Conservation (phyloP, 2,888 invertebrate species). For the Sympetrum striolatum region DNA sequence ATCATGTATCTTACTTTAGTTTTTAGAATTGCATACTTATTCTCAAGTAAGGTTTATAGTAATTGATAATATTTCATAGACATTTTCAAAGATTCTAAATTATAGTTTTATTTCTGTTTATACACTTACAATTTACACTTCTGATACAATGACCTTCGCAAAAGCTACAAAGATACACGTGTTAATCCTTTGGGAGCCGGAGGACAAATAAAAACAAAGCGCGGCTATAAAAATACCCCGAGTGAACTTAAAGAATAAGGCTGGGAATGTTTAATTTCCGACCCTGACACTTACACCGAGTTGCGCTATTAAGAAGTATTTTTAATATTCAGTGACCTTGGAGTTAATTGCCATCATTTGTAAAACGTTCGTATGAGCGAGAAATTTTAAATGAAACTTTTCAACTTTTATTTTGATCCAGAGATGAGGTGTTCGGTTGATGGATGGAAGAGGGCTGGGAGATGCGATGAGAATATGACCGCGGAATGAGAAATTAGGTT, state of each 20-base stretch:
- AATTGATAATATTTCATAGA: no score
- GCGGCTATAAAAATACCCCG: neutral
- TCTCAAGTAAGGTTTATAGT: no score
- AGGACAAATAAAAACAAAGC: neutral
- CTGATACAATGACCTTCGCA: no score
- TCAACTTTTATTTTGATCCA: slow-evolving; percentile 41
- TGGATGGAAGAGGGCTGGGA: slow-evolving; percentile 22
- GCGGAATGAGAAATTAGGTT: slow-evolving; percentile 40
- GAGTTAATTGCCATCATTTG: slow-evolving; percentile 39
- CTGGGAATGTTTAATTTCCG: neutral
- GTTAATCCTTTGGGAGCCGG: no score
- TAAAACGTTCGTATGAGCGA: slow-evolving; percentile 40
- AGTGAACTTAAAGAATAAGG: neutral
- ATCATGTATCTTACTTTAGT: no score
- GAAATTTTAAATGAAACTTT: slow-evolving; percentile 39
- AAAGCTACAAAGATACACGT: no score
- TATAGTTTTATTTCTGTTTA: no score
- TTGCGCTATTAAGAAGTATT: slow-evolving; percentile 35
- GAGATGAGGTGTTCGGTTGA: slow-evolving; percentile 42
- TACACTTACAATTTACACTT: no score
- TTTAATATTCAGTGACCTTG: slow-evolving; percentile 34
- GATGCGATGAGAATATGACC: slow-evolving; percentile 34
- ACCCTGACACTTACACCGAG: neutral
- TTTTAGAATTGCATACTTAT: no score
- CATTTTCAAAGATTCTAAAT: no score